phyloP scores from a whole-genome alignment of 2,113 vertebrate species.

The Eidolon helvum region DNA sequence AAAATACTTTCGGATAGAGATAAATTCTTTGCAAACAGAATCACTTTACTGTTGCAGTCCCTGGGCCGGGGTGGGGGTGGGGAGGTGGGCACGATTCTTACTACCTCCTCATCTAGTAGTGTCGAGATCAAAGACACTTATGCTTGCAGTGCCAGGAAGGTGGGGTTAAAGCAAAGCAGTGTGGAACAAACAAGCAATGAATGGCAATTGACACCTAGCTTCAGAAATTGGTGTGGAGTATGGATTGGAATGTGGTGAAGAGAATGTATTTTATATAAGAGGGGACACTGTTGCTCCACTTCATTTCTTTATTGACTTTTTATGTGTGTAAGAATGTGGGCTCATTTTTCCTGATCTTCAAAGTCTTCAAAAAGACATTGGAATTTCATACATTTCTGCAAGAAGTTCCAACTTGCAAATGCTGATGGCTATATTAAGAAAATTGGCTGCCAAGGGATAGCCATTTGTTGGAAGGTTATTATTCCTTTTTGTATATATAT shows the following conservation, averaged over 20 bases:
- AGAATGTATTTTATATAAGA: not conserved
- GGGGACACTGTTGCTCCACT: rapidly evolving
- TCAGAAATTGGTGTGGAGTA: not conserved
- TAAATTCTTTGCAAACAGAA: not conserved
- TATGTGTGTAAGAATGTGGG: not conserved
- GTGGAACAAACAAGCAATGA: not conserved
- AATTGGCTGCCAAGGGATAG: not conserved
- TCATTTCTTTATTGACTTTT: not conserved
- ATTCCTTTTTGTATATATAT: not conserved
- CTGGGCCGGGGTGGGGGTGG: too few relatives aligned
- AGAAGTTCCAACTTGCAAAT: not conserved
- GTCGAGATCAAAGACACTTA: not conserved
- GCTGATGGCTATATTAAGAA: not conserved
- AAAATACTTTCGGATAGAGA: not conserved
- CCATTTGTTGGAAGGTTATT: not conserved
- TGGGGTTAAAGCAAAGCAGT: not conserved
- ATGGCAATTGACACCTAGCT: not conserved
- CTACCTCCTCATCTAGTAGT: rapidly evolving
- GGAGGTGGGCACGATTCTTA: not conserved
- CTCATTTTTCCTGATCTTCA: not conserved
- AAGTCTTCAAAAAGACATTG: not conserved
- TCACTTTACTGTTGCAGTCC: not conserved
- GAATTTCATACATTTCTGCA: not conserved
- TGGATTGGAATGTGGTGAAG: not conserved
- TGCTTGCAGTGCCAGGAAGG: not conserved